phyloP scores from a whole-genome alignment of 2,797 vertebrate genomes.

The Sebastes ruberrimus region DNA sequence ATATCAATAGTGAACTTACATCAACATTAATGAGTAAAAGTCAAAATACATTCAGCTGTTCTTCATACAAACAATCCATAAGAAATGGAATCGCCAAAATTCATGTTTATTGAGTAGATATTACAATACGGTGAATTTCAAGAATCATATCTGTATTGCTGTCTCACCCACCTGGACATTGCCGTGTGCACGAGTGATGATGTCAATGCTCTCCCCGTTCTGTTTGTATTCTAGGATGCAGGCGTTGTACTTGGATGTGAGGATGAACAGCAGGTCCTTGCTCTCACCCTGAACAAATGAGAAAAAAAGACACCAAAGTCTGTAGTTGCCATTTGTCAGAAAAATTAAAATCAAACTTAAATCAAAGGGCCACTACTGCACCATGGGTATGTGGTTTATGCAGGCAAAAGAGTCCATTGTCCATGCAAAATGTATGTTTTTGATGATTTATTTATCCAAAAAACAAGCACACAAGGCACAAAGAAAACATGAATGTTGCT shows the following conservation, averaged over 20 bases:
- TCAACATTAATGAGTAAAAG: neutral
- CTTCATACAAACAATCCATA: neutral
- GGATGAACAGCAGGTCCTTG: conserved; percentile 96
- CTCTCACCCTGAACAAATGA: conserved; percentile 88
- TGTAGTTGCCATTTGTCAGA: too few species aligned
- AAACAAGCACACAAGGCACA: too few species aligned
- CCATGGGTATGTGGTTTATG: too few species aligned
- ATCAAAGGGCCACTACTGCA: too few species aligned
- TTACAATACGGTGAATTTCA: neutral
- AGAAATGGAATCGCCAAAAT: neutral
- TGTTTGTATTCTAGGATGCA: conserved; percentile 99
- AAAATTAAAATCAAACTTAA: too few species aligned
- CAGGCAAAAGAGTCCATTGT: too few species aligned
- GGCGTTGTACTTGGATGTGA: conserved; percentile 98
- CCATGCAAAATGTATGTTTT: too few species aligned
- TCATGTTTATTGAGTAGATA: neutral
- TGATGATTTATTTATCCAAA: too few species aligned
- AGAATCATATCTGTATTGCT: neutral
- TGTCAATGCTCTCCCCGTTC: conserved; percentile 96
- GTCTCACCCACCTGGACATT: conserved; percentile 92
- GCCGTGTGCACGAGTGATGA: conserved; percentile 96
- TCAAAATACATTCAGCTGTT: neutral
- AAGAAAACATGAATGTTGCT: too few species aligned
- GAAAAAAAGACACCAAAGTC: neutral
- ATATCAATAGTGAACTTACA: neutral